These are phyloP conservation scores for Pachyseris speciosa DNA, from an alignment of 64 coral and sea anemone genomes.

Conservation along the genomic window DNA sequence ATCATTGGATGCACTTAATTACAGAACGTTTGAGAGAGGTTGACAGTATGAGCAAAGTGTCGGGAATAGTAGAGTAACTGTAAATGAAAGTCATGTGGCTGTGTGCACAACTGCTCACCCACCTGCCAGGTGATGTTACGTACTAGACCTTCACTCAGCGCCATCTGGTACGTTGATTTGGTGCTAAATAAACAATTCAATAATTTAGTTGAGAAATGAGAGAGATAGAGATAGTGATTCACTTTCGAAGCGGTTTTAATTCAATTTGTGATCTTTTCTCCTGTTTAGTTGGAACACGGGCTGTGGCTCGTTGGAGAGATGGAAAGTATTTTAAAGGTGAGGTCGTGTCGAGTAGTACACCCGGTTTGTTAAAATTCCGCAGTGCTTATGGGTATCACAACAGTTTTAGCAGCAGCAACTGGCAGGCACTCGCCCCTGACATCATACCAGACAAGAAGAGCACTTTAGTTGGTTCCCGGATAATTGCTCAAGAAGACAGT, in stretches of 20 bases:
- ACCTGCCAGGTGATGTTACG: too few relatives aligned
- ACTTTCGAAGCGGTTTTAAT: neutral
- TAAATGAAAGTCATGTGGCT: too few relatives aligned
- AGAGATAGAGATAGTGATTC: neutral
- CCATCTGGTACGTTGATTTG: too few relatives aligned
- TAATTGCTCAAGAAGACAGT: neutral
- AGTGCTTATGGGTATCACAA: neutral
- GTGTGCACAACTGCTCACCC: too few relatives aligned
- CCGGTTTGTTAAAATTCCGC: neutral
- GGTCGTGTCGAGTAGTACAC: neutral
- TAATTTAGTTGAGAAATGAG: too few relatives aligned
- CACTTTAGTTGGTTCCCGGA: neutral
- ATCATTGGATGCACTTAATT: too few relatives aligned
- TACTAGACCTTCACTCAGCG: too few relatives aligned
- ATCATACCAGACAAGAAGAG: neutral
- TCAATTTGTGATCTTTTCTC: neutral
- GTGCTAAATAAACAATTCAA: too few relatives aligned
- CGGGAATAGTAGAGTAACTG: too few relatives aligned
- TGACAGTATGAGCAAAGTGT: too few relatives aligned
- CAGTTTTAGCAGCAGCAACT: neutral
- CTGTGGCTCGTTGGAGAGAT: neutral
- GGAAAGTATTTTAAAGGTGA: neutral
- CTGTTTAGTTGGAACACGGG: neutral
- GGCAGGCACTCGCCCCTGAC: neutral
- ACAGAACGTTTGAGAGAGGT: too few relatives aligned